phyloP scores from a whole-genome alignment of 2,797 vertebrate species.

The Chloroceryle amazona region DNA sequence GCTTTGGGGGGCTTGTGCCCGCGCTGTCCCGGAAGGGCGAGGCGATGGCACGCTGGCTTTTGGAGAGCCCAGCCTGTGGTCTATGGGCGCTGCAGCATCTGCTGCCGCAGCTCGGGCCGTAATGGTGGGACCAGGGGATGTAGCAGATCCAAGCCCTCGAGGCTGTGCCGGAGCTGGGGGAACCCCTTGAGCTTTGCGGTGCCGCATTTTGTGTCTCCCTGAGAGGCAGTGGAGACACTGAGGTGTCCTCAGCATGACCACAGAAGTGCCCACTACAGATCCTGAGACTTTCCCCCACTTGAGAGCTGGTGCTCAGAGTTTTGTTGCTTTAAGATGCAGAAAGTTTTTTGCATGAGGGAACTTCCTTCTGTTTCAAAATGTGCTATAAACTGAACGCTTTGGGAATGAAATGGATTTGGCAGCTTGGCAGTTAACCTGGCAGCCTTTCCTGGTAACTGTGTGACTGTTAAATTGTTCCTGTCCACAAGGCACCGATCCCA shows the following conservation, averaged over 20 bases:
- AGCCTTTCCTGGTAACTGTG: not conserved
- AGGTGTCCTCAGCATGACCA: not conserved
- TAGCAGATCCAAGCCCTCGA: not conserved
- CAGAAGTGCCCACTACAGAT: not conserved
- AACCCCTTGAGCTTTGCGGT: not conserved
- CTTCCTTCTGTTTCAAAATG: not conserved
- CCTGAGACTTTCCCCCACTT: no score
- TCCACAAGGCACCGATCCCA: not conserved
- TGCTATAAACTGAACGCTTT: not conserved
- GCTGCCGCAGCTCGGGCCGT: accelerated
- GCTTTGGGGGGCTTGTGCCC: not conserved
- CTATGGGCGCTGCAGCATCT: accelerated
- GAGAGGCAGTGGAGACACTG: not conserved
- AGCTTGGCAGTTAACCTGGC: not conserved
- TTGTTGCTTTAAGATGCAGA: not conserved
- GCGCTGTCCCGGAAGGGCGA: accelerated
- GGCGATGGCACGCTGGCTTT: accelerated
- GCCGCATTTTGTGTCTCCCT: accelerated
- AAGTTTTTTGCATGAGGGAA: not conserved
- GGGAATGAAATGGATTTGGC: not conserved
- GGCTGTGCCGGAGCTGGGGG: not conserved
- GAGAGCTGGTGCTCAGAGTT: not conserved
- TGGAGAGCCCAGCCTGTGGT: accelerated
- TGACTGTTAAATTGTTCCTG: not conserved
- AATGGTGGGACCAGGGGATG: accelerated